Conservation (phyloP, 2,888 invertebrate species). For the Epistrophella euchroma region DNA sequence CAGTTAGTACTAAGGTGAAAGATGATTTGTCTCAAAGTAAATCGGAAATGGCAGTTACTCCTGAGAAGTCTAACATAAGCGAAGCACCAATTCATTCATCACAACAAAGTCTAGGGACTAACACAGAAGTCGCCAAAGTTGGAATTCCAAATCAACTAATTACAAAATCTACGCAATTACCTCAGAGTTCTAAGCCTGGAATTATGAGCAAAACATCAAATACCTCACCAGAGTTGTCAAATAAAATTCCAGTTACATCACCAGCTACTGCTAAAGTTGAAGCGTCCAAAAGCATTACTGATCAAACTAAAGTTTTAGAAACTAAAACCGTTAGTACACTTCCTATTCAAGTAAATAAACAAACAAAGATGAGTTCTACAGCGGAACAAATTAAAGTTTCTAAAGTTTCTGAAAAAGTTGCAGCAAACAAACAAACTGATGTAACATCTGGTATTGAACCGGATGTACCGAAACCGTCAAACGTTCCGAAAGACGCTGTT, state of each 20-base stretch:
- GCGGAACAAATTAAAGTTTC: background rate
- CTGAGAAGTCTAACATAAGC: background rate
- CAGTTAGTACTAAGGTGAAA: background rate
- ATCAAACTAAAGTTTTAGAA: background rate
- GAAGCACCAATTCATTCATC: background rate
- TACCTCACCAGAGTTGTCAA: background rate
- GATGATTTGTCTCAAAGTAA: background rate
- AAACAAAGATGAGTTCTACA: background rate
- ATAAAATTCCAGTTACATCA: background rate
- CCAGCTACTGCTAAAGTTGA: background rate
- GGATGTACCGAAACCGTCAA: background rate
- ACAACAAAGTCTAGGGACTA: background rate
- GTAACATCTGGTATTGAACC: background rate
- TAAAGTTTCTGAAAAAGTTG: background rate
- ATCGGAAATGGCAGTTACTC: background rate
- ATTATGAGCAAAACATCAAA: background rate
- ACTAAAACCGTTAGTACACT: background rate
- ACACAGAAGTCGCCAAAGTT: background rate
- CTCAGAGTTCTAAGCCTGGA: background rate
- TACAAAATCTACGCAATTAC: background rate
- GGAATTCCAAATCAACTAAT: background rate
- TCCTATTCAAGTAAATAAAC: background rate
- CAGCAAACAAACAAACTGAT: background rate
- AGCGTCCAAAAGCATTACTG: background rate
- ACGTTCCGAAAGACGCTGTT: slow-evolving; percentile 27